Evolutionary conservation across 2,797 vertebrate species (phyloP).

Genomic region (Anas capensis): DNA sequence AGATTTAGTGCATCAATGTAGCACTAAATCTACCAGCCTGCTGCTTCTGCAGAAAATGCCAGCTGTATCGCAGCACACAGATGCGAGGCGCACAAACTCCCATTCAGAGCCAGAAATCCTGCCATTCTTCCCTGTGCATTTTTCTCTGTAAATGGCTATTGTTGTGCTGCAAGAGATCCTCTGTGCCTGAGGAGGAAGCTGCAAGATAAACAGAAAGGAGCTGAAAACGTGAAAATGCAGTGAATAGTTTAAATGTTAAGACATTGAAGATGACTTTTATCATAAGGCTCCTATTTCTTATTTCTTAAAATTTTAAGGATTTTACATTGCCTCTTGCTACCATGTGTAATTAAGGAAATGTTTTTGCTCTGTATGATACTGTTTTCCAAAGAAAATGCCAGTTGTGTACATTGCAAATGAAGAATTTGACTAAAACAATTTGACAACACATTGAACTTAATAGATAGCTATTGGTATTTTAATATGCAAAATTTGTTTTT

Average conservation of each 20-base stretch:
- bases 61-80: neutral
- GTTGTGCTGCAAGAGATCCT: neutral
- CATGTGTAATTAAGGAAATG: neutral
- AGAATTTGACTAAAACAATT: neutral
- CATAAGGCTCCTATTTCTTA: neutral
- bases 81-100: neutral
- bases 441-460: neutral
- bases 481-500: neutral
- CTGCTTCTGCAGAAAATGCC: slow-evolving; percentile 21
- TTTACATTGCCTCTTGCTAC: neutral
- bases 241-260: neutral
- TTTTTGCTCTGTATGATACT: neutral
- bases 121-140: neutral
- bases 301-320: neutral
- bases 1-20: neutral
- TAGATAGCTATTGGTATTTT: neutral
- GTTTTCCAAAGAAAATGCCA: neutral
- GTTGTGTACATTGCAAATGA: neutral
- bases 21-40: neutral
- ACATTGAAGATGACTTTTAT: neutral
- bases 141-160: neutral
- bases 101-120: neutral
- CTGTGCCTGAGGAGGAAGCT: neutral
- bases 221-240: neutral
- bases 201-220: neutral